Evolutionary conservation across 2,797 vertebrate genomes (phyloP).

Genomic region (Smutsia gigantea): DNA sequence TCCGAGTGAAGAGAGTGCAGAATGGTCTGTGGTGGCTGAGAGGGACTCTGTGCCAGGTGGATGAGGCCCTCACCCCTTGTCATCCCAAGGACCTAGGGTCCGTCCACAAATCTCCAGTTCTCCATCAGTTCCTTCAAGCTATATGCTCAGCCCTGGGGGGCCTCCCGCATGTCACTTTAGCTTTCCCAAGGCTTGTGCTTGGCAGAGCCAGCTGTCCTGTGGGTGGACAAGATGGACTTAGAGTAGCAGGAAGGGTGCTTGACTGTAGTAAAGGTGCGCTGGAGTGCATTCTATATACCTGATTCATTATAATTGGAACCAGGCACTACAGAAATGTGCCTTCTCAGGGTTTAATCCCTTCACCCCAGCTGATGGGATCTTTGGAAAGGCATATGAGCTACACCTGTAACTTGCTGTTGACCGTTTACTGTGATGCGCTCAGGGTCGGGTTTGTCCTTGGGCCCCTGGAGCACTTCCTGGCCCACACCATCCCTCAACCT

Average conservation of each 20-base stretch:
- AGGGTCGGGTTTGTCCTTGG: background rate
- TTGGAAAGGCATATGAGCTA: background rate
- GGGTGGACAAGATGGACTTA: background rate
- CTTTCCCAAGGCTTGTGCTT: background rate
- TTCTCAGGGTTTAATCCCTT: background rate
- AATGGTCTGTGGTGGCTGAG: accelerated
- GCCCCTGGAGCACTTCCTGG: background rate
- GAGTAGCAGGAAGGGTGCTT: background rate
- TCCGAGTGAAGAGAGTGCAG: background rate
- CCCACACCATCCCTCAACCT: no score
- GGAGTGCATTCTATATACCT: background rate
- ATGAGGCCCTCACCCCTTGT: background rate
- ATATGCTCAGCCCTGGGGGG: accelerated
- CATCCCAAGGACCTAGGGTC: background rate
- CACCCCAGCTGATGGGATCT: background rate
- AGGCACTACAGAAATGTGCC: accelerated
- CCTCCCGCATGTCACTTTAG: background rate
- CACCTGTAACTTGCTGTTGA: background rate
- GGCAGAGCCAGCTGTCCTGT: background rate
- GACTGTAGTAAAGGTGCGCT: background rate
- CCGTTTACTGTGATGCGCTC: accelerated
- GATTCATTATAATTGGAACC: background rate
- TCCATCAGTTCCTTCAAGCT: background rate
- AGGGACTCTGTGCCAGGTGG: background rate
- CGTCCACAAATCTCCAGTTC: background rate